phyloP scores from a whole-genome alignment of 2,888 invertebrate species.

The Labia minor region DNA sequence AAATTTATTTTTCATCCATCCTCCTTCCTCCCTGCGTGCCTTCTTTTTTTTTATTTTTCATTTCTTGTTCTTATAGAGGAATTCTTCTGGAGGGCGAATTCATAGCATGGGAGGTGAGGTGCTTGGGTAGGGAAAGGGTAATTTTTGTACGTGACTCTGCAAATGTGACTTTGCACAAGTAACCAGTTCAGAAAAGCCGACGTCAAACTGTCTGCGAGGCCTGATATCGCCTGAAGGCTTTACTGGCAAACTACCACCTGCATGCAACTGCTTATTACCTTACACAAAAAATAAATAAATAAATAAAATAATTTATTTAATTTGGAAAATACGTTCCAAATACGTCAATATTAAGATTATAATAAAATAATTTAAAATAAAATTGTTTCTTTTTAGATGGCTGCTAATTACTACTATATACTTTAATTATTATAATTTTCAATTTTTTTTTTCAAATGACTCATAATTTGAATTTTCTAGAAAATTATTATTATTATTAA shows the following conservation, averaged over 20 bases:
- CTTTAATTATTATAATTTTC: not conserved
- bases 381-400: not conserved
- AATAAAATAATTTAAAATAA: conserved; percentile 3
- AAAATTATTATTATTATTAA: no score
- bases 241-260: not conserved
- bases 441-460: no score
- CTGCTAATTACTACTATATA: not conserved
- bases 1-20: not conserved
- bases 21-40: not conserved
- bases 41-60: no score
- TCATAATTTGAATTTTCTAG: no score
- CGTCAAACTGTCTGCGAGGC: conserved; percentile 1
- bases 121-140: not conserved
- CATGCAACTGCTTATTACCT: not conserved
- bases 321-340: not conserved
- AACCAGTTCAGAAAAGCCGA: not conserved
- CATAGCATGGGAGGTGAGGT: not conserved
- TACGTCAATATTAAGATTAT: not conserved
- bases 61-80: not conserved
- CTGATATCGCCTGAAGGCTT: not conserved
- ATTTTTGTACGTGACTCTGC: not conserved
- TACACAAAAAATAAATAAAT: not conserved
- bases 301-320: not conserved
- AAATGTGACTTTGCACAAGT: not conserved
- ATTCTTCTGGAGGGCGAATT: not conserved